Evolutionary conservation across 1,140 invertebrate species (phyloP).

Genomic region (Drosophila guanche): DNA sequence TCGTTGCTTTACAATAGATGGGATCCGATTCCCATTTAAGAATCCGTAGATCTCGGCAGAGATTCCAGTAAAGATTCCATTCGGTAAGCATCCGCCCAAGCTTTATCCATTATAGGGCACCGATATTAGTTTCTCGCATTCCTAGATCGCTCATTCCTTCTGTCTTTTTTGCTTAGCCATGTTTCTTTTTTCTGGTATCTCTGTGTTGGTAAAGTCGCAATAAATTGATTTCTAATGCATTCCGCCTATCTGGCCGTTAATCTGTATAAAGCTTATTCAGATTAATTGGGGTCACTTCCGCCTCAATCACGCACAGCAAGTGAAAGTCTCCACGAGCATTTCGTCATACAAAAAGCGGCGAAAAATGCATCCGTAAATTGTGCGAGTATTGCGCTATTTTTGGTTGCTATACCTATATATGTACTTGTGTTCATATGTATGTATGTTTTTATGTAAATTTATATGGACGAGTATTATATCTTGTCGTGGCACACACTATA

Average conservation of each 20-base stretch:
- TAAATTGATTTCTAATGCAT: conserved; percentile 78
- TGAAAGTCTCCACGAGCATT: conserved; percentile 28
- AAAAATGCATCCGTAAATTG: conserved; percentile 12
- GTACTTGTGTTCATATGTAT: too few relatives aligned
- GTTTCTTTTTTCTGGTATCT: conserved; percentile 19
- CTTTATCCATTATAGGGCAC: background rate
- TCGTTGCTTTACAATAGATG: too few relatives aligned
- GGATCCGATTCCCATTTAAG: too few relatives aligned
- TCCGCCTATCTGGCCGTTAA: conserved; percentile 48
- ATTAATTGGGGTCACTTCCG: conserved; percentile 61
- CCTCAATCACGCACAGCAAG: conserved; percentile 27
- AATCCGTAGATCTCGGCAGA: too few relatives aligned
- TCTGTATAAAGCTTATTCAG: conserved; percentile 29
- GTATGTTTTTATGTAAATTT: too few relatives aligned
- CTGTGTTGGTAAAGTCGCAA: conserved; percentile 69
- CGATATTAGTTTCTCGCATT: background rate
- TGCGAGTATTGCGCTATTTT: too few relatives aligned
- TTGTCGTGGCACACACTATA: too few relatives aligned
- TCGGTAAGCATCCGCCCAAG: too few relatives aligned
- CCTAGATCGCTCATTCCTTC: background rate
- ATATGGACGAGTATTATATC: too few relatives aligned
- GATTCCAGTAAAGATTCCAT: too few relatives aligned
- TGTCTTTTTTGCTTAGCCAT: background rate
- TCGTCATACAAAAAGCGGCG: background rate
- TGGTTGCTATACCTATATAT: too few relatives aligned